Conservation (phyloP, 2,113 vertebrate genomes). For the Lamprotornis superbus region DNA sequence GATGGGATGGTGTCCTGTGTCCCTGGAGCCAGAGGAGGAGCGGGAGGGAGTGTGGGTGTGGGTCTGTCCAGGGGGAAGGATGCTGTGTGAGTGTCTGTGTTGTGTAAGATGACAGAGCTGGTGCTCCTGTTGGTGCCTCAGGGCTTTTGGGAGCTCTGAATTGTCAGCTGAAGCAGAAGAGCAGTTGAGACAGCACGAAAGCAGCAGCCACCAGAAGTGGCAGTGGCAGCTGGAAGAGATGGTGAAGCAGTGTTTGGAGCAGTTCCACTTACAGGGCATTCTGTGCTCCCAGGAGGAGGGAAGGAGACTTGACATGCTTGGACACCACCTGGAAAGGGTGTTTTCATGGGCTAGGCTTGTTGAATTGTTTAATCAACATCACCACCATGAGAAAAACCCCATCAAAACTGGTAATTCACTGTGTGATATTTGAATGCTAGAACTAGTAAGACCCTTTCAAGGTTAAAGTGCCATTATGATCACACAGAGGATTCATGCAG, state of each 20-base stretch:
- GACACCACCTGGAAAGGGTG: neutral
- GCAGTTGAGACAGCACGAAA: neutral
- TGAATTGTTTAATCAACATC: neutral
- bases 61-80: neutral
- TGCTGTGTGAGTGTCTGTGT: neutral
- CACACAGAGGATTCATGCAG: neutral
- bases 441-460: neutral
- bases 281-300: neutral
- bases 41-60: accelerated
- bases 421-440: neutral
- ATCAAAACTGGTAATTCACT: neutral
- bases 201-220: neutral
- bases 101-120: neutral
- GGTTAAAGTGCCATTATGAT: neutral
- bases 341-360: neutral
- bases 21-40: neutral
- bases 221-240: neutral
- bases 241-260: neutral
- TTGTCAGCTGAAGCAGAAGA: neutral
- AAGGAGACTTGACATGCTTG: neutral
- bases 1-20: neutral
- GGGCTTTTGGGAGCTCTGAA: neutral
- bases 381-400: neutral
- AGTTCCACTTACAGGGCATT: neutral
- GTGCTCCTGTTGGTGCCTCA: neutral